Conservation (phyloP, 2,797 vertebrate genomes). For the Microctenopoma steveboyesi region DNA sequence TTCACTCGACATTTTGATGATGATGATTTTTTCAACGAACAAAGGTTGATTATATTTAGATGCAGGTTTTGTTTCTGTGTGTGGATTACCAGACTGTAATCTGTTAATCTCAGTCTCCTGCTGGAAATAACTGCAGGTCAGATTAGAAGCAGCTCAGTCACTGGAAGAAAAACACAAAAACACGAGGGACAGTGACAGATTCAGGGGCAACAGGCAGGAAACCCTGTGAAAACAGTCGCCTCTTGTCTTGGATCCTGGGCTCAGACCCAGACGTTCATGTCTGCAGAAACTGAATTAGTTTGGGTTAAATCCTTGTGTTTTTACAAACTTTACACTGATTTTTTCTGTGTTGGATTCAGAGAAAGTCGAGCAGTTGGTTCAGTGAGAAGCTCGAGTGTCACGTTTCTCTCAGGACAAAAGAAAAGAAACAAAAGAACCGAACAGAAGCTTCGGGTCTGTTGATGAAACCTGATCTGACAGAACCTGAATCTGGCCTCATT, state of each 20-base stretch:
- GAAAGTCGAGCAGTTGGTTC: not conserved
- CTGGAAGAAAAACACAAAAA: not conserved
- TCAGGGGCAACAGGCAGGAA: too few species aligned
- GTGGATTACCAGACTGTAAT: slow-evolving; percentile 52
- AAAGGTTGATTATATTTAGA: not conserved
- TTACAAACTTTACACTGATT: too few species aligned
- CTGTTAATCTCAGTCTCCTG: slow-evolving; percentile 53
- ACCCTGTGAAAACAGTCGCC: too few species aligned
- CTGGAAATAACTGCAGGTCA: slow-evolving; percentile 63
- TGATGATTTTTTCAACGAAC: not conserved
- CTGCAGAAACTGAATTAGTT: too few species aligned
- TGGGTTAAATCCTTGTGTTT: too few species aligned
- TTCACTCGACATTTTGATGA: too few species aligned
- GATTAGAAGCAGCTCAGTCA: slow-evolving; percentile 34
- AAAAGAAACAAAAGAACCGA: not conserved
- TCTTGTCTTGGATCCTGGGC: too few species aligned
- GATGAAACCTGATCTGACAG: not conserved
- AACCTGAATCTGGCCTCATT: too few species aligned
- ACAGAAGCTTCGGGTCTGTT: not conserved
- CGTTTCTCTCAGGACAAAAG: slow-evolving; percentile 15
- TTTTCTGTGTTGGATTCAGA: too few species aligned
- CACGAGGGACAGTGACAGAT: not conserved
- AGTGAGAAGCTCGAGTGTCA: not conserved
- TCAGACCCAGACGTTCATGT: too few species aligned
- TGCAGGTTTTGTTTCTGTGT: slow-evolving; percentile 22